Evolutionary conservation across 2,888 invertebrate genomes (phyloP), one percentile per base, ranked within the genome.

Genomic region (Neocrepidodera transversa): DNA sequence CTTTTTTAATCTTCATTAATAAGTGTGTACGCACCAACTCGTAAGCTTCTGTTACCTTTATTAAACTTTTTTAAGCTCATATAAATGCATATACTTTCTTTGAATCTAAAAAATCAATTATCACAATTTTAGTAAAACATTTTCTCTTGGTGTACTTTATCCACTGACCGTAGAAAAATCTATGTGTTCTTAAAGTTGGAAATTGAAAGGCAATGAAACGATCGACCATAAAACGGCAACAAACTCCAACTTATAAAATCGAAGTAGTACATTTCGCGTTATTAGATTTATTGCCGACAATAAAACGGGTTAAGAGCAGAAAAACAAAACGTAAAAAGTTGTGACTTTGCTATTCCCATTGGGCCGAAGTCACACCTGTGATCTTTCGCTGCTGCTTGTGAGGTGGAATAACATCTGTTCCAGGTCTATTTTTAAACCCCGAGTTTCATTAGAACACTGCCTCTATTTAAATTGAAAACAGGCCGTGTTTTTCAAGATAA

Each of bases 331-430:
- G 38, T 14, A 38, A 11, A 32, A 48, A 50, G 26, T 3, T 38
- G 36, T 50, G 13, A 13, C 43, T 8, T 6, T 18, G 7, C 20
- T 5, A 20, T 23, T 50, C 38, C 26, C 38, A 50, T 35, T 50
- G 50, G 50, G 50, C 23, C 50, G 13, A 10, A 16, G 14, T 50
- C 50, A 38, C 50, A 50, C 50, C 50, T 50, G 50, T 50, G 50
- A 38, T 50, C 23, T 23, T 50, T 50, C 38, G 14, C 50, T 23
- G 38, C 50, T 50, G 2, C 32, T 32, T 50, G 36, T 50, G 50
- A 50, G 50, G 38, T 50, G 38, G 38, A 50, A 38, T 20, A 36
- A 49, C 50, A 50, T 50, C 50, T 50, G 50, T 50, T 50, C 23
- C 23, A 20, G 11, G 20, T 26, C 16, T 50, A 50, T 50, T 50